Evolutionary conservation across 2,113 vertebrate species (phyloP).

Genomic region (Haemorhous mexicanus): DNA sequence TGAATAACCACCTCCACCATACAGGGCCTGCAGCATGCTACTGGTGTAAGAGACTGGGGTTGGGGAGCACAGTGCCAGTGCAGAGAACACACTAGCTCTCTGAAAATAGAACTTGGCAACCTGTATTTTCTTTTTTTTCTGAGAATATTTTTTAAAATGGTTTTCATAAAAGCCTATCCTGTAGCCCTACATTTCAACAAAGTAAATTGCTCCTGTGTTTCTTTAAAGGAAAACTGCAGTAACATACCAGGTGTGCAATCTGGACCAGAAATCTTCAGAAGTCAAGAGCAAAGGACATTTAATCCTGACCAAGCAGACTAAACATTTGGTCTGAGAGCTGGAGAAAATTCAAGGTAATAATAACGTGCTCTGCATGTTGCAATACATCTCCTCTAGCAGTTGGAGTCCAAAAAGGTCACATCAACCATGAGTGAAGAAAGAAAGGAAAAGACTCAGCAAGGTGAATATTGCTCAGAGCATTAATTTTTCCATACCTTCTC

Average conservation of each 20-base stretch:
- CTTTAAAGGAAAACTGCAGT: background rate
- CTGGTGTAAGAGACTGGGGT: accelerated
- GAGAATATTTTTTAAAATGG: background rate
- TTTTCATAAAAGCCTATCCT: background rate
- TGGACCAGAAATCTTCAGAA: constrained; percentile 13
- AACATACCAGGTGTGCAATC: background rate
- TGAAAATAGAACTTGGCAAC: background rate
- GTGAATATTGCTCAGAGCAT: constrained; percentile 46
- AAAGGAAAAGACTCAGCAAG: constrained; percentile 42
- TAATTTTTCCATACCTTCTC: constrained; percentile 28
- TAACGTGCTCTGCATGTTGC: constrained; percentile 37
- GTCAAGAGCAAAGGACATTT: constrained; percentile 42
- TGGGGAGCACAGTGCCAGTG: background rate
- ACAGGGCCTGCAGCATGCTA: accelerated
- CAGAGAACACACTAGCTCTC: background rate
- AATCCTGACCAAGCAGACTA: constrained; percentile 57
- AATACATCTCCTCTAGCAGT: constrained; percentile 37
- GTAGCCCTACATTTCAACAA: background rate
- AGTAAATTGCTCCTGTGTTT: background rate
- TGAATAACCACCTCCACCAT: background rate
- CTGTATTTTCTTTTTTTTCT: background rate
- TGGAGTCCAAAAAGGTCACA: constrained; percentile 40
- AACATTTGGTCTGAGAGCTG: constrained; percentile 51
- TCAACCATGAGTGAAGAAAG: constrained; percentile 1
- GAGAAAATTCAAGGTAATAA: constrained; percentile 46